Evolutionary conservation across 1,140 invertebrate genomes (phyloP).

Genomic region (Drosophila pseudoananassae): DNA sequence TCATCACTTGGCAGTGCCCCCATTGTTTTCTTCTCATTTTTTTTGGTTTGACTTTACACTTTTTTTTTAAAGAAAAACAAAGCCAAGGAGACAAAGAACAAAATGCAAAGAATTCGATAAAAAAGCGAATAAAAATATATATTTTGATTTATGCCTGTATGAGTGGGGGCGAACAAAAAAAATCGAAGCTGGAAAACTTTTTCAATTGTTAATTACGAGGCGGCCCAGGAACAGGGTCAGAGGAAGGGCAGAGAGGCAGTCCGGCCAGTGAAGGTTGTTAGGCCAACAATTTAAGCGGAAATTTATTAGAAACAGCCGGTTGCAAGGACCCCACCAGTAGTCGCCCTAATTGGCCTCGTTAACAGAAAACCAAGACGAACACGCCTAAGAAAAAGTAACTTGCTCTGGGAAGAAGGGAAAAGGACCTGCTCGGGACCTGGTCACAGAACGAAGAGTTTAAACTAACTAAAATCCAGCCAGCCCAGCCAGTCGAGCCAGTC

Average conservation of each 20-base stretch:
- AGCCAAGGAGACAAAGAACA: constrained; percentile 16
- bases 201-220: constrained; percentile 74
- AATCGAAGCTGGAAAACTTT: constrained; percentile 53
- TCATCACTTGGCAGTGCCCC: constrained; percentile 67
- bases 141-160: constrained; percentile 16
- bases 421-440: not conserved
- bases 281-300: constrained; percentile 77
- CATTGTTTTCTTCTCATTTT: constrained; percentile 40
- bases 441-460: constrained; percentile 56
- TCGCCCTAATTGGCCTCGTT: constrained; percentile 73
- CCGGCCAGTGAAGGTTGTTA: constrained; percentile 53
- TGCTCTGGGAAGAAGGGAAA: not conserved
- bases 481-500: constrained; percentile 7
- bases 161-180: constrained; percentile 9
- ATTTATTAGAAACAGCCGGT: constrained; percentile 77
- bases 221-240: constrained; percentile 8
- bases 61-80: constrained; percentile 57
- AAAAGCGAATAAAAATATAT: constrained; percentile 26
- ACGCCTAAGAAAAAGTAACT: constrained; percentile 3
- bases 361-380: constrained; percentile 54
- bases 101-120: constrained; percentile 66
- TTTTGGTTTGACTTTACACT: constrained; percentile 80
- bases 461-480: constrained; percentile 61
- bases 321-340: constrained; percentile 37
- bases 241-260: constrained; percentile 1